Percentiles rank a stretch among this genome's conserved stretches.
Evolutionary conservation across 2,888 invertebrate genomes (phyloP).

Genomic region (Melikaiella ostensackeni): DNA sequence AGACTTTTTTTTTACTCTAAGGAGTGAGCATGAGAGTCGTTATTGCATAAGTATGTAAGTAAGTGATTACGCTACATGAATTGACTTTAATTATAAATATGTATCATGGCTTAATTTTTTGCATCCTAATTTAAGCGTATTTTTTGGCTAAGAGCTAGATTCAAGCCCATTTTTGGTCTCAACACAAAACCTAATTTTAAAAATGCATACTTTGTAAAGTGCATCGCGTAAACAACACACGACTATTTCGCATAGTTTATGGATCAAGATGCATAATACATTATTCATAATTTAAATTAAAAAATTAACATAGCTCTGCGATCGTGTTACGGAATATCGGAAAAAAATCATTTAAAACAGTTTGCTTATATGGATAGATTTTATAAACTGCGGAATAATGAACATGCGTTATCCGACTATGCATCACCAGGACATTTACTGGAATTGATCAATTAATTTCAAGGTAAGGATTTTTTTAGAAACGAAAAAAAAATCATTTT

Average conservation of each 20-base stretch:
- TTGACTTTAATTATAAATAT: background rate
- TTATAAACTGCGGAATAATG: too few relatives aligned
- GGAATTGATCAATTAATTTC: too few relatives aligned
- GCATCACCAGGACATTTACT: background rate
- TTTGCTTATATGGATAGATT: background rate
- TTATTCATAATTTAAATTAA: background rate
- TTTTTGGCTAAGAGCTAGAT: too few relatives aligned
- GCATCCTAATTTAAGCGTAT: too few relatives aligned
- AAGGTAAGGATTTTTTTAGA: background rate
- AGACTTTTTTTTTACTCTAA: background rate
- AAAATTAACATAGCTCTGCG: background rate
- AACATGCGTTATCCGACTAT: background rate
- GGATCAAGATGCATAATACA: background rate
- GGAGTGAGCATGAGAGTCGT: background rate
- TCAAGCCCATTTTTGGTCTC: too few relatives aligned
- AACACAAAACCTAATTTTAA: too few relatives aligned
- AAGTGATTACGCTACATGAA: background rate
- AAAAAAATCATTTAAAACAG: background rate
- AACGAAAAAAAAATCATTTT: too few relatives aligned
- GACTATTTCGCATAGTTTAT: slow-evolving; percentile 2
- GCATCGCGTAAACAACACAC: slow-evolving; percentile 36
- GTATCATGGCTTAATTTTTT: too few relatives aligned
- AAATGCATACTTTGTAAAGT: background rate
- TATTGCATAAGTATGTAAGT: background rate
- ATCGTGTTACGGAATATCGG: background rate